A percentile compares a stretch with the other conserved stretches of the same genome.
phyloP scores from a whole-genome alignment of 2,888 invertebrate species.

The Oxytorus armatus region DNA sequence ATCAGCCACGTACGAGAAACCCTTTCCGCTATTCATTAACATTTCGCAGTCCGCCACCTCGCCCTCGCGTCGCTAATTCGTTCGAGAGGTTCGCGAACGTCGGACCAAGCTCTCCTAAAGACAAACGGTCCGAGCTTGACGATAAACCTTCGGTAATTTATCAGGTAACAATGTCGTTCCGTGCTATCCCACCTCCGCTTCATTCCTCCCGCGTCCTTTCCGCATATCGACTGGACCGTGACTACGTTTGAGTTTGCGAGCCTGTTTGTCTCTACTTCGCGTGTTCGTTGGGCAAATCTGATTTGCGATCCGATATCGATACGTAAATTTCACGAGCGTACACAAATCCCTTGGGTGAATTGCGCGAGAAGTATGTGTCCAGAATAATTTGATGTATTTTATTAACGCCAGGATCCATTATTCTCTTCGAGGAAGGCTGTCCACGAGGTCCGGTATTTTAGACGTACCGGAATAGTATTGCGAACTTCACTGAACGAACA shows the following conservation, averaged over 20 bases:
- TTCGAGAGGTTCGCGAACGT: slow-evolving; percentile 32
- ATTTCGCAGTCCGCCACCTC: slow-evolving; percentile 58
- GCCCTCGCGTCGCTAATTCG: slow-evolving; percentile 54
- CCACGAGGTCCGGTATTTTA: too few relatives aligned
- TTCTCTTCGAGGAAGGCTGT: too few relatives aligned
- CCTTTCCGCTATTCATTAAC: slow-evolving; percentile 58
- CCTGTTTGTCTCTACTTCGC: slow-evolving; percentile 22
- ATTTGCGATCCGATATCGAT: slow-evolving; percentile 36
- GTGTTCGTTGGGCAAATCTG: slow-evolving; percentile 20
- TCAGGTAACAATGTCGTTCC: slow-evolving; percentile 75
- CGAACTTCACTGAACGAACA: too few relatives aligned
- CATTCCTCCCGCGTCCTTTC: slow-evolving; percentile 10
- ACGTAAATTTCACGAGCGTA: slow-evolving; percentile 13
- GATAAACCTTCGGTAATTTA: slow-evolving; percentile 80
- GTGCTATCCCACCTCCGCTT: slow-evolving; percentile 54
- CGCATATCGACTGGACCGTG: slow-evolving; percentile 15
- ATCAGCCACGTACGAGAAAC: slow-evolving; percentile 36
- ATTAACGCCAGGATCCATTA: too few relatives aligned
- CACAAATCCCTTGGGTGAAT: not conserved
- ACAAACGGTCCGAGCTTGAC: slow-evolving; percentile 76
- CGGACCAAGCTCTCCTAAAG: slow-evolving; percentile 72
- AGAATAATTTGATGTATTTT: too few relatives aligned
- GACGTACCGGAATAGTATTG: too few relatives aligned
- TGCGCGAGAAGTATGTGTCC: not conserved
- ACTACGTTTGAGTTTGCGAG: slow-evolving; percentile 12